Evolutionary conservation across 2,888 invertebrate species (phyloP).

Genomic region (Hemicrepidius hirtus): DNA sequence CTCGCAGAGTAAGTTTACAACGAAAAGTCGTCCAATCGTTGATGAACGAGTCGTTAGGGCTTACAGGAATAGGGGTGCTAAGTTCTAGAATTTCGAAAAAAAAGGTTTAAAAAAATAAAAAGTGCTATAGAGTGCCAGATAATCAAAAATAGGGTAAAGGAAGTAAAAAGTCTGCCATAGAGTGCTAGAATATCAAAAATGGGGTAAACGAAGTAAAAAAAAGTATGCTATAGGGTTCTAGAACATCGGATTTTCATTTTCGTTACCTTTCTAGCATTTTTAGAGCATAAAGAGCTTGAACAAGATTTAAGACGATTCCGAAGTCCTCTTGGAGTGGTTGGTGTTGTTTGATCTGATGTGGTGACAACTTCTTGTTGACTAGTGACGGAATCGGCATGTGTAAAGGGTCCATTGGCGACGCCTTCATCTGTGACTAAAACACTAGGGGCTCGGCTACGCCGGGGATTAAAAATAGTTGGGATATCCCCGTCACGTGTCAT

Average conservation of each 20-base stretch:
- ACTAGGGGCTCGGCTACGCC: constrained; percentile 68
- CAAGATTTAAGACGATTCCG: constrained; percentile 75
- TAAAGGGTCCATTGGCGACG: constrained; percentile 67
- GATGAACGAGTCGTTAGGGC: no score
- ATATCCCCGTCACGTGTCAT: constrained; percentile 86
- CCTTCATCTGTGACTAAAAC: constrained; percentile 70
- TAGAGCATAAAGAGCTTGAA: constrained; percentile 86
- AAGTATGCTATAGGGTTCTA: no score
- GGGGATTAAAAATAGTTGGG: constrained; percentile 87
- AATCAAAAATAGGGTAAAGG: no score
- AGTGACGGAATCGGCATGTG: constrained; percentile 68
- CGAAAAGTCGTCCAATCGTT: no score
- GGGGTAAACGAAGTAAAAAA: no score
- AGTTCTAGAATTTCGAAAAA: no score
- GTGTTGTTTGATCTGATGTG: constrained; percentile 70
- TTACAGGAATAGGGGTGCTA: no score
- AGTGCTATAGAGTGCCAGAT: no score
- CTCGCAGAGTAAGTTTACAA: no score
- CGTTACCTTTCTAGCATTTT: constrained; percentile 86
- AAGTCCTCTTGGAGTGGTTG: constrained; percentile 70
- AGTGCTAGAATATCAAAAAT: no score
- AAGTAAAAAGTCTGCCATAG: no score
- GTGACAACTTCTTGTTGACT: constrained; percentile 65
- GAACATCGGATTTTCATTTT: not conserved
- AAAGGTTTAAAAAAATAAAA: no score